phyloP scores from a whole-genome alignment of 2,888 invertebrate species.

The Melieria crassipennis region DNA sequence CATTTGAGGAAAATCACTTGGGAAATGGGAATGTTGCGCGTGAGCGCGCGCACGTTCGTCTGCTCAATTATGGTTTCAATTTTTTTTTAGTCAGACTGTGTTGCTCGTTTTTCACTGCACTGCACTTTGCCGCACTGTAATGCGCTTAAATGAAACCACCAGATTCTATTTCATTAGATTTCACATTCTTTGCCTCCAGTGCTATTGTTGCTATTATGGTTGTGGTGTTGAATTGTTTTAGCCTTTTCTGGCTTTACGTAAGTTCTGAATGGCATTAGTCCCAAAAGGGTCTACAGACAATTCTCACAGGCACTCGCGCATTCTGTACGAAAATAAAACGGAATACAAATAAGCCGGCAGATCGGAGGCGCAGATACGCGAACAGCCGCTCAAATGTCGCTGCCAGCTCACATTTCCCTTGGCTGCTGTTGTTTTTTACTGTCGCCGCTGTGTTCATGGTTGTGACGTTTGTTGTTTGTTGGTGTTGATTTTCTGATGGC shows the following conservation, averaged over 20 bases:
- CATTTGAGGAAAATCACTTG: background rate
- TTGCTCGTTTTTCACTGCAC: background rate
- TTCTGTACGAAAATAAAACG: background rate
- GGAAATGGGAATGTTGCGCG: constrained; percentile 18
- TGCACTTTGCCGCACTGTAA: constrained; percentile 3
- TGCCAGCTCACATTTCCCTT: constrained; percentile 5
- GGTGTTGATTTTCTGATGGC: constrained; percentile 3
- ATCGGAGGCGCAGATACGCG: constrained; percentile 11
- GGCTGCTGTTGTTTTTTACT: background rate
- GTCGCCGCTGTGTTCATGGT: background rate
- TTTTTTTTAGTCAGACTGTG: constrained; percentile 14
- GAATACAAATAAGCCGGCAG: background rate
- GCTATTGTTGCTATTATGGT: background rate
- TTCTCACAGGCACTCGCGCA: background rate
- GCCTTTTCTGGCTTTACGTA: constrained; percentile 25
- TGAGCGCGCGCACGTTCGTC: constrained; percentile 12
- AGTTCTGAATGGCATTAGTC: background rate
- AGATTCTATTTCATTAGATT: constrained; percentile 32
- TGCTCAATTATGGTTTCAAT: constrained; percentile 29
- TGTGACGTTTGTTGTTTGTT: background rate
- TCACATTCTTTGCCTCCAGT: constrained; percentile 9
- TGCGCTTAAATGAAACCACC: background rate
- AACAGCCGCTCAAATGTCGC: constrained; percentile 1
- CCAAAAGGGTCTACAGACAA: background rate
- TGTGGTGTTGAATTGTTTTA: background rate